Evolutionary conservation across 2,888 invertebrate species (phyloP), one percentile per base, ranked within the genome.

Genomic region (Drosophila macrothrix): DNA sequence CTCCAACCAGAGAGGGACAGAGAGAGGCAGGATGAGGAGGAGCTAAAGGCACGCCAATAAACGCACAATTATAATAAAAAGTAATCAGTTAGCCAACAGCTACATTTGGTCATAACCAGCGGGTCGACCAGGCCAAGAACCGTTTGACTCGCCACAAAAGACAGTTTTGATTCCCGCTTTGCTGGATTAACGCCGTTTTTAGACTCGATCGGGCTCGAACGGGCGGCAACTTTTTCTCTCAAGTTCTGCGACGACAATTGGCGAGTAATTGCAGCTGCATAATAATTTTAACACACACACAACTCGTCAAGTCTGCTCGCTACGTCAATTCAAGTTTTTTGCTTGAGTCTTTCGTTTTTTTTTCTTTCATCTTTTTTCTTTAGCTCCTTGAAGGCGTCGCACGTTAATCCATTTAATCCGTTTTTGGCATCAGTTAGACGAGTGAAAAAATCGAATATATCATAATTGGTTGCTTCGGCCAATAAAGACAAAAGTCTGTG

Each of bases 221-320:
- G 41, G 77, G 37, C 78, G 65, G 79, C 85, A 60, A 75, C 73
- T 89, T 85, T 82, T 89, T 84, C 63, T 53, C 35, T 46, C 73
- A 73, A 73, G 80, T 78, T 71, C 39, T 62, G 31, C 67, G 41
- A 56, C 49, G 50, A 55, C 88, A 90, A 91, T 91, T 91, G 91
- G 82, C 92, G 91, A 90, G 92, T 92, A 92, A 92, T 92, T 92
- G 92, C 83, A 82, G 84, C 88, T 91, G 89, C 90, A 90, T 91
- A 88, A 90, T 88, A 88, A 85, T 87, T 84, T 83, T 62, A 58
- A 35, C 62, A 52, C 46, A 46, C 25, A 4, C 56, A 70, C 65
- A 75, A 50, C 58, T 58, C 67, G 73, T 43, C 73, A 77, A 75
- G 81, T 53, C 67, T 63, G 80, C 29, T 60, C 31, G 58, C 67